Percentiles rank a stretch among this genome's conserved stretches.
phyloP scores from a whole-genome alignment of 2,888 invertebrate species.

The Drosophila dives region DNA sequence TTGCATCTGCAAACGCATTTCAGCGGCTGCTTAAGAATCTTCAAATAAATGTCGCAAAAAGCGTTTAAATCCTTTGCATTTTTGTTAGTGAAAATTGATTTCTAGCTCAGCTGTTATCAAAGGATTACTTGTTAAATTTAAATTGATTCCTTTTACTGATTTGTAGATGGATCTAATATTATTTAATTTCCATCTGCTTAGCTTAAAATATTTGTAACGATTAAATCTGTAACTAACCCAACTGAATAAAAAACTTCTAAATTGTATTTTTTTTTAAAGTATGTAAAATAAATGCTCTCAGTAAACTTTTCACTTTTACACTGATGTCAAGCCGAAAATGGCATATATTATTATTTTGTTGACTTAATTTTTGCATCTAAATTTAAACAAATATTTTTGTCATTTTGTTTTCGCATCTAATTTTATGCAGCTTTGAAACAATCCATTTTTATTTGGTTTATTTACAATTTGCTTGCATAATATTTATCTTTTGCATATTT shows the following conservation, averaged over 20 bases:
- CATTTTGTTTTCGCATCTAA: not conserved
- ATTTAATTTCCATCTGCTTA: not conserved
- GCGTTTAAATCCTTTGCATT: constrained; percentile 1
- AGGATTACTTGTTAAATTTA: not conserved
- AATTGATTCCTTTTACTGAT: not conserved
- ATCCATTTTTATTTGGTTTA: too few species aligned
- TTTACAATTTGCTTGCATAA: not conserved
- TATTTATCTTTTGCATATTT: not conserved
- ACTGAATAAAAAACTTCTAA: not conserved
- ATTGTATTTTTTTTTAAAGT: not conserved
- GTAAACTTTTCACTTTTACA: not conserved
- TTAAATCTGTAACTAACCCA: not conserved
- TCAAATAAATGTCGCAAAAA: constrained; percentile 14
- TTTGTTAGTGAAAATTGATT: constrained; percentile 13
- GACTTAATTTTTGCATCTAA: constrained; percentile 2
- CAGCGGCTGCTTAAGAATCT: constrained; percentile 24
- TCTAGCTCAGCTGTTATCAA: not conserved
- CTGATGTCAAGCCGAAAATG: not conserved
- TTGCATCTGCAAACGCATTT: constrained; percentile 31
- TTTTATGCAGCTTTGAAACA: not conserved
- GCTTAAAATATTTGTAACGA: not conserved
- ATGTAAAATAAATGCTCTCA: not conserved
- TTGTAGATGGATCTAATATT: not conserved
- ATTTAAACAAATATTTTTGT: not conserved
- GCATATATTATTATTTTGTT: not conserved